Percentiles rank a stretch among this genome's conserved stretches.
Evolutionary conservation across 2,888 invertebrate genomes (phyloP).

Genomic region (Cerceris ruficornis): DNA sequence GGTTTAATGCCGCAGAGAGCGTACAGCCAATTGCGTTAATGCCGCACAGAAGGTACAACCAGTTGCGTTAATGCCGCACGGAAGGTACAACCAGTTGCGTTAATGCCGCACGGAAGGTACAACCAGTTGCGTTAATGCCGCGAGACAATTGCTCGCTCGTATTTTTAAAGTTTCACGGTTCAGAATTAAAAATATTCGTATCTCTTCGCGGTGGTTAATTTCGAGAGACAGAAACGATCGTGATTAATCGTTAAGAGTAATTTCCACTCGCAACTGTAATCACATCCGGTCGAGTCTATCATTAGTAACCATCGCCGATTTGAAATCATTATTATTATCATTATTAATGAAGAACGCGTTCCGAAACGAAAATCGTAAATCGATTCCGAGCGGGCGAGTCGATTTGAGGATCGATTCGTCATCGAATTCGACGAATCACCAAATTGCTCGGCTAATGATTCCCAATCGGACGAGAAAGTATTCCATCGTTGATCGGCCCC

Average conservation of each 20-base stretch:
- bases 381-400: conserved; percentile 14
- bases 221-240: conserved; percentile 2
- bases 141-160: too few species aligned
- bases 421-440: conserved; percentile 33
- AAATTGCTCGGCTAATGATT: conserved; percentile 35
- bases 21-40: too few species aligned
- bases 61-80: too few species aligned
- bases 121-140: too few species aligned
- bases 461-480: conserved; percentile 27
- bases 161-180: too few species aligned
- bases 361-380: conserved; percentile 25
- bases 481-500: conserved; percentile 35
- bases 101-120: too few species aligned
- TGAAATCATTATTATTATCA: conserved; percentile 22
- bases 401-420: conserved; percentile 61
- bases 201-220: background rate
- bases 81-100: too few species aligned
- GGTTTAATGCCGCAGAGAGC: too few species aligned
- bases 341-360: background rate
- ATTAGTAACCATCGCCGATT: conserved; percentile 47
- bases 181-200: too few species aligned
- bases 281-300: conserved; percentile 32
- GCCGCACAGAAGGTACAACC: too few species aligned
- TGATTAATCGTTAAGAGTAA: background rate
- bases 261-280: conserved; percentile 5